Evolutionary conservation across 37 sponge, comb jelly and placozoan species (phyloP).

Genomic region (Cladorhizidae sp.): DNA sequence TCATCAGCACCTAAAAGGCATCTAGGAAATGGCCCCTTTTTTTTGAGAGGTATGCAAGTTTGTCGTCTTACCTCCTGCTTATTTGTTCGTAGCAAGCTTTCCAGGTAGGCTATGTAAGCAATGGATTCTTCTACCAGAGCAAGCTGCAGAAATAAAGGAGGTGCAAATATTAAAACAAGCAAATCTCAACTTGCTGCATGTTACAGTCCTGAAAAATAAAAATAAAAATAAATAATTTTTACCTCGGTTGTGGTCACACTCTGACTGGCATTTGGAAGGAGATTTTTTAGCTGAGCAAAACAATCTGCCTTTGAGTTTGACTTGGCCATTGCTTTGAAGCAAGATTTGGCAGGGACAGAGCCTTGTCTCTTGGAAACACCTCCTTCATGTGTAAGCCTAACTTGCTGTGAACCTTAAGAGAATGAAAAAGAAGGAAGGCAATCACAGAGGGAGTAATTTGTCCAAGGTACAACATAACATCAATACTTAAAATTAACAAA

Average conservation of each 20-base stretch:
- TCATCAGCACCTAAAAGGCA: too few relatives aligned
- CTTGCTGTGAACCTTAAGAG: background rate
- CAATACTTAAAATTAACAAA: background rate
- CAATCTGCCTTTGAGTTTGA: constrained; percentile 21
- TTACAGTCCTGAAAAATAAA: background rate
- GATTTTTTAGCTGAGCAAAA: constrained; percentile 38
- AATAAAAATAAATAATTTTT: background rate
- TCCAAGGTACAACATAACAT: background rate
- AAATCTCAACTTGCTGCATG: background rate
- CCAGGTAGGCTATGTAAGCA: constrained; percentile 71
- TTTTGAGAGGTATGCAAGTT: background rate
- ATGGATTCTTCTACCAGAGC: constrained; percentile 63
- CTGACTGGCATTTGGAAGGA: constrained; percentile 45
- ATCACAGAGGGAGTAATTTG: background rate
- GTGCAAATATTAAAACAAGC: background rate
- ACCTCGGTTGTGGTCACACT: constrained; percentile 38
- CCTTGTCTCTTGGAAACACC: constrained; percentile 40
- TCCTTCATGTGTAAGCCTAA: constrained; percentile 8
- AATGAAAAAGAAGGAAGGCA: background rate
- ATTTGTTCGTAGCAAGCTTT: constrained; percentile 33
- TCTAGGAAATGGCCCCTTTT: too few relatives aligned
- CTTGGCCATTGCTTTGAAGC: constrained; percentile 40
- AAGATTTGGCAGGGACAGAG: constrained; percentile 22
- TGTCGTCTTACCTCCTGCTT: constrained; percentile 19
- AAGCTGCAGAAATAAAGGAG: constrained; percentile 44